Conservation (phyloP, 2,113 vertebrate genomes). For the Syngnathus scovelli region DNA sequence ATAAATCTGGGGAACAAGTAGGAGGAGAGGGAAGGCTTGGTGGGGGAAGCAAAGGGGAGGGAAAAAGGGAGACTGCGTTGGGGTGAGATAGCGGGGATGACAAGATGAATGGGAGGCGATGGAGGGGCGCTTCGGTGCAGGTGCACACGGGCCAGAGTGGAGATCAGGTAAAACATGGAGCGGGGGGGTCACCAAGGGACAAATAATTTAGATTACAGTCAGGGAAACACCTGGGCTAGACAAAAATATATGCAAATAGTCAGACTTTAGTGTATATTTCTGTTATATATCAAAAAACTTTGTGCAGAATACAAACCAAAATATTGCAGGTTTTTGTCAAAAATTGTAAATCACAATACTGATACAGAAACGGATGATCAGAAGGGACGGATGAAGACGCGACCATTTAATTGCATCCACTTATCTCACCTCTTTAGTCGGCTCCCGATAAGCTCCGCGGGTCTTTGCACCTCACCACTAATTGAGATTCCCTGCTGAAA, state of each 20-base stretch:
- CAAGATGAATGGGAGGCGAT: conserved; percentile 44
- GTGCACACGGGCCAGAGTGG: conserved; percentile 10
- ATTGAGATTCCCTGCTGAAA: conserved; percentile 42
- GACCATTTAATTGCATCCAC: conserved; percentile 34
- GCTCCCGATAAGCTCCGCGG: conserved; percentile 48
- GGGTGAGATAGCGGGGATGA: conserved; percentile 37
- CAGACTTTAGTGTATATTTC: background rate
- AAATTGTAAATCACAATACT: too few species aligned
- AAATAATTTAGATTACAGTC: background rate
- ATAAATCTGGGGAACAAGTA: conserved; percentile 64
- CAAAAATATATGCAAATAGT: too few species aligned
- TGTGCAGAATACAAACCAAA: too few species aligned
- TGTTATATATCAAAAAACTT: background rate
- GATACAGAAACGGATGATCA: conserved; percentile 11
- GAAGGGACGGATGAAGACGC: conserved; percentile 29
- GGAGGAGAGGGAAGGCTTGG: conserved; percentile 38
- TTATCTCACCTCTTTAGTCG: conserved; percentile 47
- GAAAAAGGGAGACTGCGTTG: conserved; percentile 23
- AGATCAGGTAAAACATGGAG: conserved; percentile 1
- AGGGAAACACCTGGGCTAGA: background rate
- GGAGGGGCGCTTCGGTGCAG: conserved; percentile 40
- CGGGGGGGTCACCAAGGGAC: conserved; percentile 16
- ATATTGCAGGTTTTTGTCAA: too few species aligned
- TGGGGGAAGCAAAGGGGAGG: background rate
- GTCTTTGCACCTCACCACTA: conserved; percentile 48